Percentiles rank a stretch among this genome's conserved stretches.
phyloP scores from a whole-genome alignment of 1,140 invertebrate genomes.

The Drosophila chauvacae region DNA sequence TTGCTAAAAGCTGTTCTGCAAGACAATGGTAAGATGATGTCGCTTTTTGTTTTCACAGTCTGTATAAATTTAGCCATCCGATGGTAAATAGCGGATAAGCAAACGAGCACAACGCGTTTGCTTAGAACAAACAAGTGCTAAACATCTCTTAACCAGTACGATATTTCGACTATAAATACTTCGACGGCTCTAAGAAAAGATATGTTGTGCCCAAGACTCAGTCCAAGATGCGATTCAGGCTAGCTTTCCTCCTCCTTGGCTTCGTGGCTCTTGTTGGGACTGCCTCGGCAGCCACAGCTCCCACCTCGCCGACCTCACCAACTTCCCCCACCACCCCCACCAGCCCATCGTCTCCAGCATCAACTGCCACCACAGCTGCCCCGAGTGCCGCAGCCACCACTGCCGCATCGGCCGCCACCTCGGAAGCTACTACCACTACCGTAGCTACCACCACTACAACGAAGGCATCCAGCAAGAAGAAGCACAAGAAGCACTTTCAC shows the following conservation, averaged over 20 bases:
- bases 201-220: neutral
- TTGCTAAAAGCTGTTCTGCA: neutral
- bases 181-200: neutral
- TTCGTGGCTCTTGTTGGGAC: neutral
- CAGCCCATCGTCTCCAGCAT: neutral
- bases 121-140: conserved; percentile 5
- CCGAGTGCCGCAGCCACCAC: neutral
- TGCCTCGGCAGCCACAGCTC: neutral
- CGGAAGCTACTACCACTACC: neutral
- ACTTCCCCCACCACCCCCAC: neutral
- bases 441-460: neutral
- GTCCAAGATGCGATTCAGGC: conserved; percentile 9
- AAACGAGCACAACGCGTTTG: conserved; percentile 1
- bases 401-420: neutral
- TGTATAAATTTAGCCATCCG: neutral
- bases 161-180: conserved; percentile 14
- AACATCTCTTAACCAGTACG: neutral
- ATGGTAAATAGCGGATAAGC: neutral
- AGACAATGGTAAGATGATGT: conserved; percentile 9
- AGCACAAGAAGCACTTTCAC: neutral
- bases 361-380: neutral
- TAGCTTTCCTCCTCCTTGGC: neutral
- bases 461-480: neutral
- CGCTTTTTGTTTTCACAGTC: neutral
- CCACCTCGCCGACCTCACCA: neutral